phyloP scores from a whole-genome alignment of 2,797 vertebrate genomes.

The Myotis vivesi region DNA sequence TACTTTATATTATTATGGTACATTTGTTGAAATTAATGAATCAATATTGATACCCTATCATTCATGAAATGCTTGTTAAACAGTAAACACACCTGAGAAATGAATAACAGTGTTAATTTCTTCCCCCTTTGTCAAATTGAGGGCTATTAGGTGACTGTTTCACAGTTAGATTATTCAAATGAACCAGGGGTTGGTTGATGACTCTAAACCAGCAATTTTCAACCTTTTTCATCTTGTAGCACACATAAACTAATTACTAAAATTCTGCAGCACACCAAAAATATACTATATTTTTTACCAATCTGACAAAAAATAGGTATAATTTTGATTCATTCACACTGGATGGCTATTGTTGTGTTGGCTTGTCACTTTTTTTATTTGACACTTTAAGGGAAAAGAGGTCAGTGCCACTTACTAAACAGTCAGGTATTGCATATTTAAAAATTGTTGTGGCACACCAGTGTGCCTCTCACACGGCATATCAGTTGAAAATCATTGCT shows the following conservation, averaged over 20 bases:
- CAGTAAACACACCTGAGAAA: background rate
- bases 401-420: background rate
- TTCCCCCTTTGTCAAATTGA: background rate
- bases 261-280: background rate
- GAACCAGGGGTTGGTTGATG: background rate
- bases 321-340: background rate
- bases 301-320: background rate
- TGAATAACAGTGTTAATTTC: background rate
- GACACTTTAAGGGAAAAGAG: background rate
- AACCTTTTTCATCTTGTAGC: background rate
- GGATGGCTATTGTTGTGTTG: background rate
- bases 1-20: background rate
- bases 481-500: background rate
- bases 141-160: background rate
- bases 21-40: background rate
- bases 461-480: background rate
- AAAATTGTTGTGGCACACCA: background rate
- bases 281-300: background rate
- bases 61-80: constrained; percentile 20
- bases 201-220: background rate
- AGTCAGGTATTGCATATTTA: background rate
- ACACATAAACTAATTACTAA: background rate
- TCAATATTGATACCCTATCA: background rate
- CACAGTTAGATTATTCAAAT: background rate
- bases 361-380: background rate